Evolutionary conservation across 2,797 vertebrate genomes (phyloP).

Genomic region (Bufotes viridis): DNA sequence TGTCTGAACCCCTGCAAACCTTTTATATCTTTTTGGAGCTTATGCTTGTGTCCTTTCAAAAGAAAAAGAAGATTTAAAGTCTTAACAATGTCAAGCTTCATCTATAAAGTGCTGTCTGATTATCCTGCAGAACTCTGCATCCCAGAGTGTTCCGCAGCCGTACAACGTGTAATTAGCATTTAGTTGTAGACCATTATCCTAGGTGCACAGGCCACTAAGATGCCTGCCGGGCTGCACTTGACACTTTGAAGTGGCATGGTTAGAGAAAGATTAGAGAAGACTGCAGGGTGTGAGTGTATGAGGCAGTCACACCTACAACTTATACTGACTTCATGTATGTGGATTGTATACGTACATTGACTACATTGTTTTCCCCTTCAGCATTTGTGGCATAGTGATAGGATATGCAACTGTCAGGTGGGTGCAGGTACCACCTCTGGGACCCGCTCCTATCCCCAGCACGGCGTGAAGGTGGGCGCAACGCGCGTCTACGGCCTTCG

Average conservation of each 20-base stretch:
- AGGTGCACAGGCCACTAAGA: background rate
- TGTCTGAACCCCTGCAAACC: slow-evolving; percentile 17
- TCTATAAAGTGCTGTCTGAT: slow-evolving; percentile 30
- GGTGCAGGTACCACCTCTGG: no score
- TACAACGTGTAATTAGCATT: slow-evolving; percentile 52
- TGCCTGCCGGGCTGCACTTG: slow-evolving; percentile 16
- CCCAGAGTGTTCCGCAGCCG: background rate
- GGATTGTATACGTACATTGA: background rate
- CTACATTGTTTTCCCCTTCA: no score
- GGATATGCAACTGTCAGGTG: no score
- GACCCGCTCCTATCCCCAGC: no score
- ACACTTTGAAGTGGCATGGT: slow-evolving; percentile 47
- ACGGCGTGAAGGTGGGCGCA: no score
- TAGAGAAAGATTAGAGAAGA: slow-evolving; percentile 47
- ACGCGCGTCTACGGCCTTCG: no score
- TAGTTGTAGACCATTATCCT: slow-evolving; percentile 30
- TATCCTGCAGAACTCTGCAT: slow-evolving; percentile 22
- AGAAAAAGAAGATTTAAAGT: slow-evolving; percentile 38
- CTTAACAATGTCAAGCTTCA: slow-evolving; percentile 28
- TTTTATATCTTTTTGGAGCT: slow-evolving; percentile 12
- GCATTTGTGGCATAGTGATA: no score
- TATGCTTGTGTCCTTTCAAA: slow-evolving; percentile 13
- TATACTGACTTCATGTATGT: background rate
- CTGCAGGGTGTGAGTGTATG: slow-evolving; percentile 38
- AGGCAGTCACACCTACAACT: slow-evolving; percentile 32